These are phyloP conservation scores for Porites rus DNA, from an alignment of 92 coral and sea anemone species.

Conservation along the genomic window DNA sequence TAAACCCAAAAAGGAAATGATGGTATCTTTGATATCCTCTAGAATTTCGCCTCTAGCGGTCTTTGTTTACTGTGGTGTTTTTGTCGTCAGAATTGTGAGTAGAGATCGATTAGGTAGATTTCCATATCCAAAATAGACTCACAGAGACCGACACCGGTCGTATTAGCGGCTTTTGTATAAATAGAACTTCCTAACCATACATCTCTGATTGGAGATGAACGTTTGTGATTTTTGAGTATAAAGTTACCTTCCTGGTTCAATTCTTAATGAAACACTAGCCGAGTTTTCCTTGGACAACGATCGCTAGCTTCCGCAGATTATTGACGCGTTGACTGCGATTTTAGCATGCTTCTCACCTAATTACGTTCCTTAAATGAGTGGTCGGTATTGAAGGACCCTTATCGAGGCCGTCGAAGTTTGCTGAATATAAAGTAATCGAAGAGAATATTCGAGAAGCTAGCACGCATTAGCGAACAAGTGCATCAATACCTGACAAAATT, in stretches of 20 bases:
- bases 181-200: neutral
- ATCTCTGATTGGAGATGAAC: constrained; percentile 34
- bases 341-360: constrained; percentile 45
- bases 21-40: neutral
- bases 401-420: neutral
- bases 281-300: neutral
- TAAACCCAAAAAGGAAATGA: constrained; percentile 29
- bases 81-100: constrained; percentile 31
- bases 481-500: constrained; percentile 13
- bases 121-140: constrained; percentile 13
- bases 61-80: constrained; percentile 61
- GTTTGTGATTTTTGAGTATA: constrained; percentile 18
- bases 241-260: constrained; percentile 38
- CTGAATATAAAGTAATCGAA: neutral
- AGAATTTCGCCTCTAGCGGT: constrained; percentile 16
- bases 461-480: neutral
- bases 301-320: constrained; percentile 32
- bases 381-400: constrained; percentile 26
- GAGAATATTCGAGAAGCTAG: constrained; percentile 2
- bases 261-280: constrained; percentile 26
- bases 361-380: constrained; percentile 28
- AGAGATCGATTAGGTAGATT: constrained; percentile 35
- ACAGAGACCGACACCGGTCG: neutral
- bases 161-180: constrained; percentile 10
- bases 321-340: constrained; percentile 31